A percentile compares a stretch with the other conserved stretches of the same genome.
These are phyloP conservation scores for Acromyrmex heyeri DNA, from an alignment of 1,140 invertebrate species.

Conservation along the genomic window DNA sequence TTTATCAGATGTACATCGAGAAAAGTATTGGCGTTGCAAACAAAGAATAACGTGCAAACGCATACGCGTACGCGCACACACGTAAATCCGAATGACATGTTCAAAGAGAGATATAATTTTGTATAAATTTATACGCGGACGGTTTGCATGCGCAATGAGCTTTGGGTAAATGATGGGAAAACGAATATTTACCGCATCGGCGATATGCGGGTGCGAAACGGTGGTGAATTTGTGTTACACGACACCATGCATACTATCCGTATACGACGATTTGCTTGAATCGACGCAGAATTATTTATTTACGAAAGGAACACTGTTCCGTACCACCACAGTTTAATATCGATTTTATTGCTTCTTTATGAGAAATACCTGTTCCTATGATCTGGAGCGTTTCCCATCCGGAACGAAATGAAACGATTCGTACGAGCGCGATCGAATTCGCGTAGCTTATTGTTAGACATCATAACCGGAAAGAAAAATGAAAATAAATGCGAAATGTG, in stretches of 20 bases:
- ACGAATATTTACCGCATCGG: constrained; percentile 42
- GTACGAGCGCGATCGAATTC: constrained; percentile 36
- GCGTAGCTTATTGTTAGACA: background rate
- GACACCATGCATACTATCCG: constrained; percentile 43
- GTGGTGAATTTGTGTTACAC: constrained; percentile 31
- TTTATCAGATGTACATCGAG: constrained; percentile 49
- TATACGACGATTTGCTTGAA: constrained; percentile 66
- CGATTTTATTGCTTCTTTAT: constrained; percentile 42
- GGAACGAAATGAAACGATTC: constrained; percentile 39
- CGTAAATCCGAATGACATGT: constrained; percentile 26
- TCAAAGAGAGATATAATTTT: constrained; percentile 54
- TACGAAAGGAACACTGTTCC: constrained; percentile 28
- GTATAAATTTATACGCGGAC: constrained; percentile 47
- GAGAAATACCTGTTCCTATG: background rate
- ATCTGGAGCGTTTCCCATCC: background rate
- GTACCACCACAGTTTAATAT: constrained; percentile 20
- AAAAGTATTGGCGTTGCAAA: constrained; percentile 36
- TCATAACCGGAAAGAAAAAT: background rate
- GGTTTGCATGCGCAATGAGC: constrained; percentile 53
- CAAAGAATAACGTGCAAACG: constrained; percentile 29
- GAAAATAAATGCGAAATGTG: constrained; percentile 20
- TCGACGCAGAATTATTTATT: constrained; percentile 62
- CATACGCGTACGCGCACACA: background rate
- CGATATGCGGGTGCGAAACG: background rate
- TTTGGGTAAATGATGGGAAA: constrained; percentile 45